Evolutionary conservation across 2,888 invertebrate genomes (phyloP).

Genomic region (Pristionchus entomophagus): DNA sequence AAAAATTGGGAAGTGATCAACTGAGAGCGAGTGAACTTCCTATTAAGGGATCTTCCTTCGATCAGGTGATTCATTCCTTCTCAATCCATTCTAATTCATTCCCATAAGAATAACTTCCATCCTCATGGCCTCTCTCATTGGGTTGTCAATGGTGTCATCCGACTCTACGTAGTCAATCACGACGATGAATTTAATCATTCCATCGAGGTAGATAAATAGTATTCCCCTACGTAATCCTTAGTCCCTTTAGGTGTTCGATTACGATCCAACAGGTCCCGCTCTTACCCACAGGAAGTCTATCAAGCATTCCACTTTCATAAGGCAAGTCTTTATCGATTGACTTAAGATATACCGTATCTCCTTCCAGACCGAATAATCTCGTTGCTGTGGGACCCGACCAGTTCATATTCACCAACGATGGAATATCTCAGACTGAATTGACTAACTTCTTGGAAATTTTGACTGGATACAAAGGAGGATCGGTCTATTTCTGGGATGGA

Average conservation of each 20-base stretch:
- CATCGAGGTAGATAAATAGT: slow-evolving; percentile 48
- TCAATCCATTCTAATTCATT: too few species aligned
- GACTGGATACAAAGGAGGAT: slow-evolving; percentile 54
- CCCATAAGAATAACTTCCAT: slow-evolving; percentile 51
- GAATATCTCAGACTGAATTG: slow-evolving; percentile 51
- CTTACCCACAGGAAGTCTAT: slow-evolving; percentile 19
- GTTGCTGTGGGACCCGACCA: slow-evolving; percentile 55
- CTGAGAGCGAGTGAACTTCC: slow-evolving; percentile 26
- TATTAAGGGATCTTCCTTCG: slow-evolving; percentile 47
- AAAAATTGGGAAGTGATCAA: neutral
- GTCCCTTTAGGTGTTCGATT: slow-evolving; percentile 22
- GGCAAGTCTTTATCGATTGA: neutral
- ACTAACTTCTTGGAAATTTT: slow-evolving; percentile 55
- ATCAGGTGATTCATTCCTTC: neutral
- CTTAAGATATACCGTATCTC: neutral
- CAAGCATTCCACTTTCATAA: neutral
- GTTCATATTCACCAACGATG: slow-evolving; percentile 63
- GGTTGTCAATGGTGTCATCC: slow-evolving; percentile 54
- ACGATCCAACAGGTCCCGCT: neutral
- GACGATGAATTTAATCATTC: slow-evolving; percentile 57
- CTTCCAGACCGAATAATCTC: slow-evolving; percentile 62
- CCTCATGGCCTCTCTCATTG: too few species aligned
- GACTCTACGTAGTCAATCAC: slow-evolving; percentile 61
- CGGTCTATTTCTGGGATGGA: slow-evolving; percentile 60
- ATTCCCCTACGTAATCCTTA: neutral